phyloP scores from a whole-genome alignment of 1,140 invertebrate species.

The Luehdorfia chinensis region DNA sequence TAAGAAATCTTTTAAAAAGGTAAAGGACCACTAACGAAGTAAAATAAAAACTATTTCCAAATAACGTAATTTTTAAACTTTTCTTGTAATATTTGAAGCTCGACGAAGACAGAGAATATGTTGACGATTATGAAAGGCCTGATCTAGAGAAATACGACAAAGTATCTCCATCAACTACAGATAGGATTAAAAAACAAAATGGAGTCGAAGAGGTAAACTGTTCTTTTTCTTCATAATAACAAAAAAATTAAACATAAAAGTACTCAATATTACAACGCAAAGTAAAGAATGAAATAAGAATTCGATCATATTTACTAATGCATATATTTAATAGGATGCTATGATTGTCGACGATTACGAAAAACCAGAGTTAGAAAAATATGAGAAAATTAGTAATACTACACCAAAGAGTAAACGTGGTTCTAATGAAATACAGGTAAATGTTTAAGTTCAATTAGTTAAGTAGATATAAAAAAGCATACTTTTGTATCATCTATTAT shows the following conservation, averaged over 20 bases:
- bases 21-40: conserved; percentile 27
- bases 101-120: conserved; percentile 51
- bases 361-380: conserved; percentile 69
- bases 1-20: conserved; percentile 58
- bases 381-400: conserved; percentile 62
- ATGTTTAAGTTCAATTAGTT: conserved; percentile 6
- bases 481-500: background rate
- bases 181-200: conserved; percentile 53
- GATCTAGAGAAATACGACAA: conserved; percentile 74
- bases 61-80: conserved; percentile 8
- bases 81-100: conserved; percentile 43
- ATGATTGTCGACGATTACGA: conserved; percentile 58
- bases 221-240: background rate
- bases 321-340: conserved; percentile 32
- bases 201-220: conserved; percentile 39
- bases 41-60: background rate
- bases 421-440: conserved; percentile 61
- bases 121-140: conserved; percentile 74
- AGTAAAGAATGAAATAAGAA: background rate
- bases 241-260: background rate
- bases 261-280: background rate
- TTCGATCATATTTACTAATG: background rate
- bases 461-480: background rate
- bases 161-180: conserved; percentile 49
- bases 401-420: conserved; percentile 71